Base-by-base conservation (phyloP, 1,140 invertebrate genomes). In the Pachyrhynchus sulphureomaculatus region DNA sequence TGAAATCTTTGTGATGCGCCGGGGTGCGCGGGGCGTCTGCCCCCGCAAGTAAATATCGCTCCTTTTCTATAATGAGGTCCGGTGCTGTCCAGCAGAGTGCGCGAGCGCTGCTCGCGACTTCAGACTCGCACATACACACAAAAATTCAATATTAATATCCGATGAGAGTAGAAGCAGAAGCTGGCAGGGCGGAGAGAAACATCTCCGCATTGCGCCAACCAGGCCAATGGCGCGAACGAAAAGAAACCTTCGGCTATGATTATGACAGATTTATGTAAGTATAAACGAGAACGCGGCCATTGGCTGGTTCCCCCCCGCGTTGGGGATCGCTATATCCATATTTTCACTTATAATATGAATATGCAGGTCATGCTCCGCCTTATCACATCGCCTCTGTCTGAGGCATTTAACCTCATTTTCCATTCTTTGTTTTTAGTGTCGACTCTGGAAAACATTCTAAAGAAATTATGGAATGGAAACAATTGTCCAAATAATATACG, bases 91-190 rank as follows among this genome's bases (percentile, higher is more conserved):
- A 47, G 54, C 36, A 39, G 37, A 55, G 52, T 49, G 54, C 44
- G 62, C 60, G 60, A 24, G 44, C 41, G 57, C 23, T 21, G 39
- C 33, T 49, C 62, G 57, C 65, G 61, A 60, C 62, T 60, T 64
- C 56, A 41, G 9, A n/a, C 57, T 26, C 57, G 47, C 56, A 49
- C 56, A 59, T 36, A 61, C 58, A 61, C 58, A 61, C 58, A 81
- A 80, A 81, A 80, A 81, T 80, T 80, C 79, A 79, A 80, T 81
- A 80, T 80, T 80, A 80, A 80, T 81, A 80, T 80, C 77, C 42
- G 53, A 58, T 63, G 62, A 55, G 60, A 49, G 41, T 18, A 53
- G 55, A 47, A 24, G 51, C 36, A 77, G 78, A 79, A 41, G 41
- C 41, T 23, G 41, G 33, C 20, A 57, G 49, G 58, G 58, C 48